A percentile compares a stretch with the other conserved stretches of the same genome.
Evolutionary conservation across 2,113 vertebrate species (phyloP).

Genomic region (Meleagris gallopavo): DNA sequence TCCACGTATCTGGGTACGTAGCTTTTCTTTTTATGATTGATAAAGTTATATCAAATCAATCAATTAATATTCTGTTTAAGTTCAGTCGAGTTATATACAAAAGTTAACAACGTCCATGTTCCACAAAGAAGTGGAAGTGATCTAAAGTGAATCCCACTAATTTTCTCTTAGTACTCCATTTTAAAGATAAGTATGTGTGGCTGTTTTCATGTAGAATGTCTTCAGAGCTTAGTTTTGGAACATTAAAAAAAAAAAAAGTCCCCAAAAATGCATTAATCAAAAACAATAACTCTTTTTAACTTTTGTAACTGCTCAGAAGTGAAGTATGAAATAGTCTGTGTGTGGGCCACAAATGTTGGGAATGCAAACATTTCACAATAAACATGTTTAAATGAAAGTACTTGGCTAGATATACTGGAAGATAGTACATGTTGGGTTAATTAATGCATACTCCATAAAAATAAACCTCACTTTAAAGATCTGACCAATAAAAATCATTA

Average conservation of each 20-base stretch:
- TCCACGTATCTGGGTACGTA: constrained; percentile 45
- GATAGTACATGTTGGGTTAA: constrained; percentile 99
- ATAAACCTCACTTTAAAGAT: constrained; percentile 95
- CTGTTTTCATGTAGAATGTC: constrained; percentile 63
- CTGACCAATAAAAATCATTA: constrained; percentile 93
- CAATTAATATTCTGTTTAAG: constrained; percentile 17
- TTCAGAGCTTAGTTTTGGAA: constrained; percentile 71
- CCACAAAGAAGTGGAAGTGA: constrained; percentile 23
- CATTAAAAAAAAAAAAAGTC: constrained; percentile 44
- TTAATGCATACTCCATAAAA: constrained; percentile 95
- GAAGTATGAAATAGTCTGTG: constrained; percentile 98
- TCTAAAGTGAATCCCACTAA: neutral
- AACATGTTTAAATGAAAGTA: constrained; percentile 99
- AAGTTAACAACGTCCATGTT: constrained; percentile 40
- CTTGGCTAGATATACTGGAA: constrained; percentile 91
- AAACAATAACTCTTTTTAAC: constrained; percentile 98
- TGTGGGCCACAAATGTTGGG: constrained; percentile 95
- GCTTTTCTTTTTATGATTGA: constrained; percentile 60
- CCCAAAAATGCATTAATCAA: constrained; percentile 92
- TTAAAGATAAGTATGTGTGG: constrained; percentile 50
- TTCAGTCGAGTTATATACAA: constrained; percentile 16
- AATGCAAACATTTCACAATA: constrained; percentile 99
- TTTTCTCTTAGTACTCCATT: constrained; percentile 18
- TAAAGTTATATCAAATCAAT: constrained; percentile 12
- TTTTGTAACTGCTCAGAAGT: constrained; percentile 88